Evolutionary conservation across 1,140 invertebrate genomes (phyloP), one percentile per base, ranked within the genome.

Genomic region (Drosophila aff.): DNA sequence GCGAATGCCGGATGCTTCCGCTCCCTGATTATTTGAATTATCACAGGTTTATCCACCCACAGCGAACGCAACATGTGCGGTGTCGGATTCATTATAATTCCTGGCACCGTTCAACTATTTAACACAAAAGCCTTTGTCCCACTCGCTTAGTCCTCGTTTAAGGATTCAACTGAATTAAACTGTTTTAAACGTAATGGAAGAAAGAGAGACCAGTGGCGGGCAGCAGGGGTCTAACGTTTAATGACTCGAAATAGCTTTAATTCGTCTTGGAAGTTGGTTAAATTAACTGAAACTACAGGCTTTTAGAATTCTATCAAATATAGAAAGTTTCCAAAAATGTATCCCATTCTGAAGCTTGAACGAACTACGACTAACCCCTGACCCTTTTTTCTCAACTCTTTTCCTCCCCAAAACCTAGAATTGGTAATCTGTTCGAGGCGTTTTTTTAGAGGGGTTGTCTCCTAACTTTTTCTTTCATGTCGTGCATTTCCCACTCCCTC

Each of bases 1-100:
- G 71, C 57, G 49, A 53, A 53, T 77, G 57, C 66, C 77, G 77
- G 85, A 90, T 84, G 85, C 67, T 79, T 66, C 68, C 73, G 69
- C 59, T 62, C 49, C 80, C 67, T 87, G 69, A 89, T 90, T 89
- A 84, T 90, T 84, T 90, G 78, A 89, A 81, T 89, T 89, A 90
- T 81, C 74, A 81, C 85, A 89, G 81, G 81, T 67, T 76, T 81
- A 75, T 52, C 49, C 44, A 74, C 16, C 36, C 33, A 26, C 31
- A 15, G n/a, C 59, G 62, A 46, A 58, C 63, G 61, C 69, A 72
- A 71, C 59, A 83, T 83, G 64, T 80, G 73, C 44, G 43, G 64
- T 57, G 62, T 74, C 79, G 72, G 64, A 63, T 80, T 60, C 72
- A 87, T 80, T 64, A 72, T 76, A 71, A 78, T 69, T 84, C 66